phyloP scores from a whole-genome alignment of 2,888 invertebrate species.

The Stenotaenia linearis region DNA sequence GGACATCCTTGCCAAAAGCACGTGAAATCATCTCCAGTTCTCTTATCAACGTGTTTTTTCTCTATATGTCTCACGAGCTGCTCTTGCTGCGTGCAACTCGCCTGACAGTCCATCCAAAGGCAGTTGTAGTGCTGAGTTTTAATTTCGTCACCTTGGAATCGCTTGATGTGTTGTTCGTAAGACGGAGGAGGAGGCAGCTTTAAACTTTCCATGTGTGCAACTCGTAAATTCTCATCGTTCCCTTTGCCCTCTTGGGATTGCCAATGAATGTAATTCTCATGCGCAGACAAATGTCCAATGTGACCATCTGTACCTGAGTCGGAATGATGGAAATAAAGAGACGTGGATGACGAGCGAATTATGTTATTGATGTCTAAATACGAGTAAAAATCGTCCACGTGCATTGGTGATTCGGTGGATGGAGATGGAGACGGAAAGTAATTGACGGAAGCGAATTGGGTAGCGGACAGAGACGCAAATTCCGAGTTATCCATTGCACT shows the following conservation, averaged over 20 bases:
- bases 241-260: neutral
- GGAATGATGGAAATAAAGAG: neutral
- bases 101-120: constrained; percentile 80
- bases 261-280: neutral
- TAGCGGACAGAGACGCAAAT: neutral
- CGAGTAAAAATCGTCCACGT: neutral
- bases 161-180: constrained; percentile 37
- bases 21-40: constrained; percentile 69
- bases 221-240: neutral
- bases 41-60: constrained; percentile 58
- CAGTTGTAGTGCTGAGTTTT: constrained; percentile 52
- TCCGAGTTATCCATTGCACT: neutral
- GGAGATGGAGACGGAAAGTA: neutral
- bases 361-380: neutral
- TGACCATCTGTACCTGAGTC: neutral
- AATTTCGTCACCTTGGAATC: constrained; percentile 4
- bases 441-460: neutral
- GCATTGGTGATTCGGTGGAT: neutral
- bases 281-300: neutral
- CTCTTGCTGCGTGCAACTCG: constrained; percentile 70
- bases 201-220: neutral
- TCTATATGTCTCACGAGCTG: constrained; percentile 77
- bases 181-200: constrained; percentile 36
- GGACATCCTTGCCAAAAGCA: constrained; percentile 93
- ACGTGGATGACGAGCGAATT: neutral